These are phyloP conservation scores for Rhinolophus ferrumequinum DNA, from an alignment of 2,113 vertebrate genomes.

Conservation along the genomic window DNA sequence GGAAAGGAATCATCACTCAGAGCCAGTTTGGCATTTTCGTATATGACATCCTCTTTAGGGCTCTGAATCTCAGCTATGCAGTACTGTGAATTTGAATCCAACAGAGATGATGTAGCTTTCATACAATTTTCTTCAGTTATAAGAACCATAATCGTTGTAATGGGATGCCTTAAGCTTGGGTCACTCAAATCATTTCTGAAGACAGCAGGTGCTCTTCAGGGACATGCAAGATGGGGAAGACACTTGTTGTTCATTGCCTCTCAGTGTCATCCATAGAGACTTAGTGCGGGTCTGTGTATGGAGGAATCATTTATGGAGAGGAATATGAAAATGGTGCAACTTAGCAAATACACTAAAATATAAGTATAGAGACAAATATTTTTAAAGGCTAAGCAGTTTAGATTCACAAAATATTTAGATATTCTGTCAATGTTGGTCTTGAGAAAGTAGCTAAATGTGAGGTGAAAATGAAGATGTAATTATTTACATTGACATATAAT, in stretches of 20 bases:
- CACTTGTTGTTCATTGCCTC: conserved; percentile 78
- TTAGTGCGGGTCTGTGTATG: conserved; percentile 57
- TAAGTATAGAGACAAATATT: conserved; percentile 46
- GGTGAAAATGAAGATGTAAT: conserved; percentile 26
- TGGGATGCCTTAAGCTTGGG: conserved; percentile 77
- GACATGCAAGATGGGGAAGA: conserved; percentile 72
- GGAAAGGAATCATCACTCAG: conserved; percentile 61
- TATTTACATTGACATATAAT: neutral
- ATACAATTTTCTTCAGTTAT: conserved; percentile 82
- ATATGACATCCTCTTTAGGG: conserved; percentile 70
- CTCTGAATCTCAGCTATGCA: conserved; percentile 78
- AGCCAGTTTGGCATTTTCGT: conserved; percentile 73
- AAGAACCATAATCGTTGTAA: conserved; percentile 82
- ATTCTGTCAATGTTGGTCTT: neutral
- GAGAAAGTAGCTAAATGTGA: neutral
- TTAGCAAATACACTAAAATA: neutral
- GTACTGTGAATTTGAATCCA: conserved; percentile 82
- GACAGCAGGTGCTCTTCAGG: conserved; percentile 78
- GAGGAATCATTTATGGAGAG: conserved; percentile 47
- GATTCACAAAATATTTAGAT: neutral
- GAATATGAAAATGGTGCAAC: conserved; percentile 14
- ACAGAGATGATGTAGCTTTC: conserved; percentile 80
- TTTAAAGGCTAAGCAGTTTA: conserved; percentile 51
- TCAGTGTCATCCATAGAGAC: conserved; percentile 52
- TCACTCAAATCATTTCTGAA: conserved; percentile 82